Conservation (phyloP, 2,888 invertebrate genomes). For the Stenodema calcarata region DNA sequence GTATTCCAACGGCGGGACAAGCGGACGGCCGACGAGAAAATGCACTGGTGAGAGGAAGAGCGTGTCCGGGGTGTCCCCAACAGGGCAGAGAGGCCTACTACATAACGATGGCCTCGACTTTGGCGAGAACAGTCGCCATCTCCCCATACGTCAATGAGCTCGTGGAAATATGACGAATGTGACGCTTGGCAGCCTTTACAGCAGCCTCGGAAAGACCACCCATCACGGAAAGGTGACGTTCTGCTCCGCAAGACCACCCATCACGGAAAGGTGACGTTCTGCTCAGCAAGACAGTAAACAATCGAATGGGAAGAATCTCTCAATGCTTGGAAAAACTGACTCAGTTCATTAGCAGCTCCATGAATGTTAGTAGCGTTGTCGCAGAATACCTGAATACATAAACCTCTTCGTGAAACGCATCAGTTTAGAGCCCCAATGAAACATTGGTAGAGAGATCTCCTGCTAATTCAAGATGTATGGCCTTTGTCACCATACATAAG, state of each 20-base stretch:
- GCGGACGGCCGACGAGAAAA: neutral
- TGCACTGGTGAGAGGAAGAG: neutral
- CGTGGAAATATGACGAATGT: neutral
- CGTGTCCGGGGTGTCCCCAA: neutral
- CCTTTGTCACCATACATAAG: neutral
- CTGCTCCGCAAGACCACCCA: neutral
- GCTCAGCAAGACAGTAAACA: neutral
- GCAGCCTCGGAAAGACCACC: neutral
- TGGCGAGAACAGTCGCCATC: neutral
- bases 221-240: neutral
- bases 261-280: neutral
- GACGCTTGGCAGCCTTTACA: neutral
- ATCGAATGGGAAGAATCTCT: neutral
- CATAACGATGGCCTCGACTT: neutral
- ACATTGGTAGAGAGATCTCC: neutral
- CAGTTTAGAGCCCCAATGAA: neutral
- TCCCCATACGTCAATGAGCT: neutral
- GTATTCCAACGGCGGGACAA: neutral
- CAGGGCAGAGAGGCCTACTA: neutral
- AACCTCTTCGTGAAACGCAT: neutral
- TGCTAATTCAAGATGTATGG: neutral
- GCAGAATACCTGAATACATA: neutral
- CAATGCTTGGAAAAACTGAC: neutral
- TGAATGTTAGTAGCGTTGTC: neutral
- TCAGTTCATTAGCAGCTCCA: neutral